Evolutionary conservation across 2,888 invertebrate species (phyloP), one percentile per base, ranked within the genome.

Genomic region (Mactromeris polynyma): DNA sequence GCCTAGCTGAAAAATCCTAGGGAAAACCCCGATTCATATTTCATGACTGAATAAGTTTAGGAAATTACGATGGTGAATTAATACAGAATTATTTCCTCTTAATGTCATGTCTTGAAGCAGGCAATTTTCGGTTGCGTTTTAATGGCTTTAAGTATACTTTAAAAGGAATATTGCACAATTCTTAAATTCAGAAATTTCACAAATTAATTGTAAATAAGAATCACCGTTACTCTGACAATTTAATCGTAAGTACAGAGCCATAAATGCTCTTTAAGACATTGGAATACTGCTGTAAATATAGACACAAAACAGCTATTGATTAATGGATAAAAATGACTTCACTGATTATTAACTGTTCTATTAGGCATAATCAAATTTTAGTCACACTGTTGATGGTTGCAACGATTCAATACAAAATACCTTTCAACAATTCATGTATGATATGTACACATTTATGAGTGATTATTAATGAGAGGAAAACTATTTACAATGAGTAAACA

Each of bases 351-450:
- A 4, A 2, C n/a, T 2, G 26, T 64, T 64, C 26, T 64, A 64
- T 64, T 64, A 64, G 58, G 58, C 58, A 64, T 64, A 64, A 64
- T n/a, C 58, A 64, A 26, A 26, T 64, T 26, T 26, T 9, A 21
- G n/a, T n/a, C 26, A 9, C 26, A 26, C 58, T 26, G 26, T 64
- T 64, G 6, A 7, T n/a, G 26, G 58, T 26, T 21, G n/a, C 58
- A 9, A 64, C 26, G 58, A 64, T 64, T 26, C n/a, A 64, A 64
- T 26, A 64, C n/a, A 26, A 64, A 51, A 51, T 51, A 51, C 51
- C 26, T 64, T 64, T 64, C 26, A 64, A 64, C 58, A n/a, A n/a
- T 58, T 19, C 58, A 64, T n/a, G 58, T 64, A 64, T 64, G 58
- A 64, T 64, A 64, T 64, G 58, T 64, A 64, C 58, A 64, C 26